Conservation (phyloP, 2,888 invertebrate species). For the Morpho helenor region DNA sequence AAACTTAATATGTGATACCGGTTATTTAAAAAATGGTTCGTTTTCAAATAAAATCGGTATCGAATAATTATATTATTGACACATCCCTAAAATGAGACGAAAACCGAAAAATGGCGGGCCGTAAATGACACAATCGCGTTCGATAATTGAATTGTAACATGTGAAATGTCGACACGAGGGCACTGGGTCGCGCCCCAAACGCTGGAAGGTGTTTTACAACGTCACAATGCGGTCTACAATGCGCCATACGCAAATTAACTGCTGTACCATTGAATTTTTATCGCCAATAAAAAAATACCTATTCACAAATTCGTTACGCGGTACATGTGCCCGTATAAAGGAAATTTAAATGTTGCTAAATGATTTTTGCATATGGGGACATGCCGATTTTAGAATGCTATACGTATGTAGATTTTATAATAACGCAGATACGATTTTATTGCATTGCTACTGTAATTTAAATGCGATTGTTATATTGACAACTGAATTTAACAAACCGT, state of each 20-base stretch:
- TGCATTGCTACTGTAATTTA: conserved; percentile 36
- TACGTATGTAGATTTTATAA: conserved; percentile 46
- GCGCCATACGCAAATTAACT: conserved; percentile 74
- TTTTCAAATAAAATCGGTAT: no score
- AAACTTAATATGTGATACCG: no score
- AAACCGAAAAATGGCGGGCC: conserved; percentile 50
- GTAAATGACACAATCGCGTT: conserved; percentile 31
- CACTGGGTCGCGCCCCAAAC: conserved; percentile 69
- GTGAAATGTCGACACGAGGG: conserved; percentile 41
- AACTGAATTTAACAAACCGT: conserved; percentile 65
- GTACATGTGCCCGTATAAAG: conserved; percentile 64
- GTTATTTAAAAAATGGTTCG: no score
- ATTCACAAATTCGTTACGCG: conserved; percentile 66
- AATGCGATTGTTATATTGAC: conserved; percentile 53
- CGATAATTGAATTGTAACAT: conserved; percentile 44
- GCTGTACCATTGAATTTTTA: conserved; percentile 66
- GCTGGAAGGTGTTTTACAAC: conserved; percentile 42
- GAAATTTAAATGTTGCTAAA: conserved; percentile 71
- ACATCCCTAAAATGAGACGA: conserved; percentile 45
- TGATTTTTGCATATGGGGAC: conserved; percentile 73
- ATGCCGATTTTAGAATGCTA: conserved; percentile 28
- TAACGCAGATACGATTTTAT: conserved; percentile 35
- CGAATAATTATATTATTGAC: no score
- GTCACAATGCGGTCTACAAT: conserved; percentile 67
- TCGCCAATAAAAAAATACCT: conserved; percentile 66